Evolutionary conservation across 2,113 vertebrate species (phyloP).

Genomic region (Pteruthius melanotis): DNA sequence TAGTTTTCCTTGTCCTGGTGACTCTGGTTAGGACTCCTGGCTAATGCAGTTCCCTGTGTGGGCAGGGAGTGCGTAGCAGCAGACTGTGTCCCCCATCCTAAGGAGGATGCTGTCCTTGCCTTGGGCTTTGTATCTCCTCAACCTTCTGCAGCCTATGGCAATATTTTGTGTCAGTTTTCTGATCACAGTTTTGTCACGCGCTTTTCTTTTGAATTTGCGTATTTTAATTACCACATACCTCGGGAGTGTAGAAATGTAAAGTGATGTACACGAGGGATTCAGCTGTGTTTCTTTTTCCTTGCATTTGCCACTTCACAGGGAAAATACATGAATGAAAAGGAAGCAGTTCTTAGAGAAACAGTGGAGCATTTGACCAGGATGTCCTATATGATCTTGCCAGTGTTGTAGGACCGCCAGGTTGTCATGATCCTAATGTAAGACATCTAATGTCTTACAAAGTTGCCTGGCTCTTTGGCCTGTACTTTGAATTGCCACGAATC

Average conservation of each 20-base stretch:
- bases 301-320: background rate
- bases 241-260: background rate
- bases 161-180: background rate
- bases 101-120: background rate
- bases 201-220: background rate
- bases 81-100: background rate
- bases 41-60: background rate
- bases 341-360: background rate
- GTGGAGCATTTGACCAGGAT: background rate
- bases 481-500: background rate
- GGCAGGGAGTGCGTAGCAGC: background rate
- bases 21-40: background rate
- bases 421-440: background rate
- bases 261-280: background rate
- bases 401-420: background rate
- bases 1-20: background rate
- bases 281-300: background rate
- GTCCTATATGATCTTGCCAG: background rate
- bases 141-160: background rate
- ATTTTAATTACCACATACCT: background rate
- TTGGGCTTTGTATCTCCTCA: background rate
- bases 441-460: background rate
- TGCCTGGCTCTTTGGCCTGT: background rate
- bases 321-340: background rate
- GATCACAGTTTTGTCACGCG: rapidly evolving